Evolutionary conservation across 2,113 vertebrate species (phyloP).

Genomic region (Spilogale gracilis): DNA sequence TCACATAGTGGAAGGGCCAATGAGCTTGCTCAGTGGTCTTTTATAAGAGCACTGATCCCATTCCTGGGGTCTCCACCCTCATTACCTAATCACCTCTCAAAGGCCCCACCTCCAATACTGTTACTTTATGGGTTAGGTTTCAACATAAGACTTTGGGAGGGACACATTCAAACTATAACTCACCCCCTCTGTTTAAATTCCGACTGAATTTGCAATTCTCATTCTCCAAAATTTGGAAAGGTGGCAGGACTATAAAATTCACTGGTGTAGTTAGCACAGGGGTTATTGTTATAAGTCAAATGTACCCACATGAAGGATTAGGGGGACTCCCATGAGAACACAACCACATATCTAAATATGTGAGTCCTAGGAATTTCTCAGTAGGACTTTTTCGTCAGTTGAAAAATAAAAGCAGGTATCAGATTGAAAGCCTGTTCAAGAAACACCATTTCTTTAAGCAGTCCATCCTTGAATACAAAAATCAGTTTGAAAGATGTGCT

Average conservation of each 20-base stretch:
- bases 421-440: slow-evolving; percentile 7
- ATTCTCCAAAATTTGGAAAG: slow-evolving; percentile 38
- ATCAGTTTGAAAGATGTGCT: background rate
- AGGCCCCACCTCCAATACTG: background rate
- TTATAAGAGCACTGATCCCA: background rate
- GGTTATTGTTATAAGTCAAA: slow-evolving; percentile 20
- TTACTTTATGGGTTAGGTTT: background rate
- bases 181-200: slow-evolving; percentile 6
- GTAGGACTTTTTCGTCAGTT: background rate
- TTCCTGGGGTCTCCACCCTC: background rate
- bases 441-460: background rate
- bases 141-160: background rate
- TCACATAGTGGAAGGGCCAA: background rate
- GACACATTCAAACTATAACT: background rate
- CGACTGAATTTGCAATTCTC: background rate
- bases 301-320: background rate
- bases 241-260: background rate
- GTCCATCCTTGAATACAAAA: slow-evolving; percentile 14
- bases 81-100: background rate
- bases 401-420: slow-evolving; percentile 52
- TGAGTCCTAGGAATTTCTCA: background rate
- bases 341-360: background rate
- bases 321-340: background rate
- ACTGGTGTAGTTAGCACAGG: background rate
- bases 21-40: background rate